Conservation (phyloP, 2,888 invertebrate genomes). For the Diarsia rubi region DNA sequence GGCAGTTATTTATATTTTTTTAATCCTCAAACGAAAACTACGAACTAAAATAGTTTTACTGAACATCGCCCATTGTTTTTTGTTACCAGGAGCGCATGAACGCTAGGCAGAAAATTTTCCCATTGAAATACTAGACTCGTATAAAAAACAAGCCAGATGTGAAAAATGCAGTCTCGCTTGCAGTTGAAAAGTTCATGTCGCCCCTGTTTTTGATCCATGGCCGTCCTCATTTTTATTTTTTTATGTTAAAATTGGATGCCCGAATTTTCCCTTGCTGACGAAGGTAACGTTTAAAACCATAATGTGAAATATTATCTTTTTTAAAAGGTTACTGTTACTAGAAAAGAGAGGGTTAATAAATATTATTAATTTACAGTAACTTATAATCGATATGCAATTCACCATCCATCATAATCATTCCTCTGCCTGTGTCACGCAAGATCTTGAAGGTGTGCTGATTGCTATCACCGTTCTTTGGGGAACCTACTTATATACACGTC, state of each 20-base stretch:
- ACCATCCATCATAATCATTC: too few relatives aligned
- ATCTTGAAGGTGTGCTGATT: too few relatives aligned
- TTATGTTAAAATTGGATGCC: background rate
- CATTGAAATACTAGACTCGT: slow-evolving; percentile 24
- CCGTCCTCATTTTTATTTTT: slow-evolving; percentile 5
- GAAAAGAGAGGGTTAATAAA: background rate
- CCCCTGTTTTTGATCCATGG: slow-evolving; percentile 27
- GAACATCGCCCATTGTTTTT: background rate
- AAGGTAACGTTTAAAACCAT: background rate
- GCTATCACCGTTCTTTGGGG: too few relatives aligned
- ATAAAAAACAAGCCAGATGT: slow-evolving; percentile 40
- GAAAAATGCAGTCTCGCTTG: slow-evolving; percentile 45
- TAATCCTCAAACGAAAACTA: slow-evolving; percentile 2
- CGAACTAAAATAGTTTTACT: slow-evolving; percentile 32
- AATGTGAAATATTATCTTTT: background rate
- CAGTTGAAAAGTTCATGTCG: slow-evolving; percentile 39
- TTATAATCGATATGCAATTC: background rate
- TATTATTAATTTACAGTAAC: background rate
- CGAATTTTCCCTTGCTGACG: background rate
- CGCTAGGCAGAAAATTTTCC: background rate
- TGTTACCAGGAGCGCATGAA: background rate
- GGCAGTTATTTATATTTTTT: too few relatives aligned
- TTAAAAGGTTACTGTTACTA: background rate
- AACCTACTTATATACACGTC: too few relatives aligned
- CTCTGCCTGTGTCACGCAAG: too few relatives aligned